These are phyloP conservation scores for Kuschelorhynchus macadamiae DNA, from an alignment of 2,888 invertebrate genomes.

Conservation along the genomic window DNA sequence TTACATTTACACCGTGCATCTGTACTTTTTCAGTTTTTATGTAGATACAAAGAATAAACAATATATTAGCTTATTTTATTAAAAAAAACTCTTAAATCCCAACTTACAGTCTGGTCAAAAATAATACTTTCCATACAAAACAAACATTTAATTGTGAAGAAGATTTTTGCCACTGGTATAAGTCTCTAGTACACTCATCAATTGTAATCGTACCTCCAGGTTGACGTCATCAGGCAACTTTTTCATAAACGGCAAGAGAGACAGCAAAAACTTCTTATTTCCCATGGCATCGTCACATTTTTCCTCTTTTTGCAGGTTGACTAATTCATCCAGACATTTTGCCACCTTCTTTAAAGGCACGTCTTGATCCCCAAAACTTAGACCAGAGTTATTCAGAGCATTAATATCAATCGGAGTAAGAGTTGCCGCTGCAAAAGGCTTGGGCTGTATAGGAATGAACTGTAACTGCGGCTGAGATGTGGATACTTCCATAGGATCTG, in stretches of 20 bases:
- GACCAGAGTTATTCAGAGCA: neutral
- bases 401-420: slow-evolving; percentile 26
- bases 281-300: slow-evolving; percentile 59
- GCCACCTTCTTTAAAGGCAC: slow-evolving; percentile 39
- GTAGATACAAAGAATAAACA: too few relatives aligned
- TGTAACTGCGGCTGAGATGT: slow-evolving; percentile 42
- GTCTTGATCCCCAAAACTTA: slow-evolving; percentile 9
- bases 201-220: slow-evolving; percentile 60
- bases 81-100: too few relatives aligned
- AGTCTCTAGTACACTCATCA: slow-evolving; percentile 59
- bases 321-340: slow-evolving; percentile 55
- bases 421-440: slow-evolving; percentile 26
- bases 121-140: too few relatives aligned
- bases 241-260: slow-evolving; percentile 60
- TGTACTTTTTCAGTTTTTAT: too few relatives aligned
- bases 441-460: slow-evolving; percentile 53
- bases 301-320: slow-evolving; percentile 57
- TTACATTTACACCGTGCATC: too few relatives aligned
- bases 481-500: slow-evolving; percentile 2
- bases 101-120: too few relatives aligned
- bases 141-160: neutral
- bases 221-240: slow-evolving; percentile 61
- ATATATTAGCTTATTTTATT: too few relatives aligned
- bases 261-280: slow-evolving; percentile 60
- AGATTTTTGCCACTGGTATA: slow-evolving; percentile 43